Percentiles rank a stretch among this genome's conserved stretches.
These are phyloP conservation scores for Magallana angulata DNA, from an alignment of 1,140 invertebrate species.

Conservation along the genomic window DNA sequence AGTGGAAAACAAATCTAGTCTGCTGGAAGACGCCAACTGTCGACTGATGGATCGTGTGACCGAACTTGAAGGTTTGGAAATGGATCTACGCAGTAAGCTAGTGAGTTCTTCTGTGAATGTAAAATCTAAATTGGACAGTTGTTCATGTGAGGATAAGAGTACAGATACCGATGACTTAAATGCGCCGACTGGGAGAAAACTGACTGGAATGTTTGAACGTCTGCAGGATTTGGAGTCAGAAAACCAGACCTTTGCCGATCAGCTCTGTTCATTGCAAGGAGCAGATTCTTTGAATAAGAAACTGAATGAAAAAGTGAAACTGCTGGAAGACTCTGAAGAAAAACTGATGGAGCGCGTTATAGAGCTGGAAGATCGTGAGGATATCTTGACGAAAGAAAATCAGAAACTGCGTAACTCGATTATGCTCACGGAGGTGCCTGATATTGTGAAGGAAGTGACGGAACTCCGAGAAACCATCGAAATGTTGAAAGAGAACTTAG, in stretches of 20 bases:
- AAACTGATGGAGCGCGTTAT: conserved; percentile 74
- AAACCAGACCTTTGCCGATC: conserved; percentile 64
- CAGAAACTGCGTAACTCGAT: conserved; percentile 51
- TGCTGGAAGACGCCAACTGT: conserved; percentile 57
- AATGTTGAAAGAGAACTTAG: conserved; percentile 55
- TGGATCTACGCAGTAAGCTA: conserved; percentile 36
- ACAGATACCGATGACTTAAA: conserved; percentile 60
- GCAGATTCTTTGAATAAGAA: conserved; percentile 63
- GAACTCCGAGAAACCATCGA: conserved; percentile 55
- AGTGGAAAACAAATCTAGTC: conserved; percentile 52
- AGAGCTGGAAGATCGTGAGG: conserved; percentile 74
- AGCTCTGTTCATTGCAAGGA: conserved; percentile 58
- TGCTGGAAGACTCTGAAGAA: conserved; percentile 72
- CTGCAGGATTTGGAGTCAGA: conserved; percentile 68
- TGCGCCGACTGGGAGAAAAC: conserved; percentile 48
- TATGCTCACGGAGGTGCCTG: conserved; percentile 13
- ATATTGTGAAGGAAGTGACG: conserved; percentile 48
- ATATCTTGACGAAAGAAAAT: conserved; percentile 62
- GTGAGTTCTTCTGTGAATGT: conserved; percentile 14
- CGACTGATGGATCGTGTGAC: conserved; percentile 60
- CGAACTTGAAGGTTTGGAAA: conserved; percentile 65
- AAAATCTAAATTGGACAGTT: conserved; percentile 19
- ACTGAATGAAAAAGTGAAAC: conserved; percentile 68
- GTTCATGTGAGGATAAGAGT: conserved; percentile 41
- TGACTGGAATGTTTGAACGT: conserved; percentile 69